Evolutionary conservation across 2,113 vertebrate species (phyloP), one percentile per base, ranked within the genome.

Genomic region (Tachysurus vachellii): DNA sequence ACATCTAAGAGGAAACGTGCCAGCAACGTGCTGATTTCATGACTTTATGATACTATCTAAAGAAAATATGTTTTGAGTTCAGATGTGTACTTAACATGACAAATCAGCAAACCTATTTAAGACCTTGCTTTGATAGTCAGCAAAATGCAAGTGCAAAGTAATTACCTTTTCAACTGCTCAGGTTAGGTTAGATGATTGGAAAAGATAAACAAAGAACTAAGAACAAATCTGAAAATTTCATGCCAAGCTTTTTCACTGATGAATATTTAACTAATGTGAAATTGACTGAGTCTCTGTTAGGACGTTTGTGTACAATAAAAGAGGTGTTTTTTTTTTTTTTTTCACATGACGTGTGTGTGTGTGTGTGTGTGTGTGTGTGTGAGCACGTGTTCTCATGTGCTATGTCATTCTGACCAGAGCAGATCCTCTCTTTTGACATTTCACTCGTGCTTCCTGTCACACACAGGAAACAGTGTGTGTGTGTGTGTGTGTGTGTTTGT

Each of bases 371-470:
- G 44, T 76, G 73, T 50, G 42, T 26, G 13, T 54, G 73, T 53
- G 44, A 5, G 12, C 66, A 4, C 5, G 6, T 61, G 59, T 53
- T 79, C 59, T 75, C 11, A 86, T 70, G 76, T 54, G 87, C 68
- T 44, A 82, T 59, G 87, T 90, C 86, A 84, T 36, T 36, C 10
- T 88, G 89, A 90, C 87, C 81, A 59, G 66, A 9, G 12, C 36
- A 2, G 26, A 64, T 82, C 54, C 31, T 71, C 14, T 80, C 77
- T 85, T 85, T 50, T 88, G 75, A 86, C 71, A 86, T 26, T 75
- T 73, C 81, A 77, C 86, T 83, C 12, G 54, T 87, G 87, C 70
- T 76, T 84, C 70, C 87, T 88, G 70, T 86, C 86, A 76, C 84
- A 83, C 56, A 83, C 56, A 86, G 86, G 79, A 89, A 86, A 75